phyloP scores from a whole-genome alignment of 2,888 invertebrate species.

The Apodemia zela region DNA sequence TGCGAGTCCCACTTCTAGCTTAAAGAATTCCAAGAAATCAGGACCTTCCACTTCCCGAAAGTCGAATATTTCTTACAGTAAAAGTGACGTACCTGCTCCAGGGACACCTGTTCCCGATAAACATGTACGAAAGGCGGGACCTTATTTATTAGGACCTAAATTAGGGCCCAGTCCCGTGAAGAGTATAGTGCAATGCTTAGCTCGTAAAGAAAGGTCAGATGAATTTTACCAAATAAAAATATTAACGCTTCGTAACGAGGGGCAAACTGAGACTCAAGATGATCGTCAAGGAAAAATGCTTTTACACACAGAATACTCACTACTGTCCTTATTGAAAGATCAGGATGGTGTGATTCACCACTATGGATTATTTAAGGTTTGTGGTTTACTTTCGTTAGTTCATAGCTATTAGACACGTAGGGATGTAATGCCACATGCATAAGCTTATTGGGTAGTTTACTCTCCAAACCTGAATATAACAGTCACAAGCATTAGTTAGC shows the following conservation, averaged over 20 bases:
- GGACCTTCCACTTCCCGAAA: slow-evolving; percentile 47
- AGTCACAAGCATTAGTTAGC: no score
- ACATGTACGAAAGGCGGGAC: slow-evolving; percentile 82
- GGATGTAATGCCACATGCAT: no score
- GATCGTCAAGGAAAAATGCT: slow-evolving; percentile 89
- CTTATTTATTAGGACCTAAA: slow-evolving; percentile 85
- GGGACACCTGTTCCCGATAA: slow-evolving; percentile 78
- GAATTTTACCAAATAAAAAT: slow-evolving; percentile 85
- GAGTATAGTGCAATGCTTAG: slow-evolving; percentile 88
- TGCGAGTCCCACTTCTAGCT: slow-evolving; percentile 51
- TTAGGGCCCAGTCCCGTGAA: slow-evolving; percentile 87
- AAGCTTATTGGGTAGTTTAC: no score
- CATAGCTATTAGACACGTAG: no score
- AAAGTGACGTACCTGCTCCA: slow-evolving; percentile 63
- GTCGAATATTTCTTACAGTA: slow-evolving; percentile 50
- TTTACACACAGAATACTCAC: slow-evolving; percentile 87
- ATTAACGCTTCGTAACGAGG: slow-evolving; percentile 72
- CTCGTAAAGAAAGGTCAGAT: slow-evolving; percentile 84
- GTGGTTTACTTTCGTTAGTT: neutral
- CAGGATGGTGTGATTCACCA: slow-evolving; percentile 88
- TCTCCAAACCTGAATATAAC: no score
- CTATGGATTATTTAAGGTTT: slow-evolving; percentile 87
- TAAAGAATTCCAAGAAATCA: slow-evolving; percentile 56
- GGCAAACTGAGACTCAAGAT: slow-evolving; percentile 84
- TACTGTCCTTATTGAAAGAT: slow-evolving; percentile 84